Base-by-base conservation (phyloP, 2,113 vertebrate genomes). In the Oreochromis tanganicae region DNA sequence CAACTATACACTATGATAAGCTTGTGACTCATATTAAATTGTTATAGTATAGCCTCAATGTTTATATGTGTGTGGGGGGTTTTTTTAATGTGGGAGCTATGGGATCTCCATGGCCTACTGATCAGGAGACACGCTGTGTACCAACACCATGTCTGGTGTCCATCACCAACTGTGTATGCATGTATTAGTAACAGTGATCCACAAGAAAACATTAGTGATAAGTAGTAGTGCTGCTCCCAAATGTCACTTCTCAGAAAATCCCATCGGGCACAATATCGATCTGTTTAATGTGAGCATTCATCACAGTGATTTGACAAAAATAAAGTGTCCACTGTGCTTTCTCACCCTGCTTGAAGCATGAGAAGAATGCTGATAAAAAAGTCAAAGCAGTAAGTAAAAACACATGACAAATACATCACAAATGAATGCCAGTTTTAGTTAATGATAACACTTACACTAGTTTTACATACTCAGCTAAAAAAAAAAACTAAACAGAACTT, bases 171-270 rank as follows among this genome's bases (percentile, higher is more conserved):
- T 88, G 36, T 66, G 54, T 75, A n/a, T 36, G 38, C 63, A 46
- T 52, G 38, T 36, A 27, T 68, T 32, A 81, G 90, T 87, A 88
- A 84, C 82, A 8, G 46, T 85, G 85, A 89, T 92, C 68, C 81
- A 54, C 27, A 55, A 57, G 81, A 87, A 87, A 3, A 41, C 54
- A 82, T 36, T 68, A 38, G 34, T 36, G 71, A 87, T 56, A 59
- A 78, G 68, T 66, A 55, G 55, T 32, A 54, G 36, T 7, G 29
- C n/a, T 19, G 61, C 66, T 84, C 19, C 50, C 43, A 83, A 87
- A 92, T 85, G 81, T 88, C 88, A 89, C 13, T 63, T 84, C 75
- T n/a, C 38, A n/a, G 12, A 80, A 81, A 73, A 82, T 91, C 56
- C 50, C 57, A 46, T 13, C 55, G 81, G 50, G 63, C 48, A 9